Evolutionary conservation across 2,113 vertebrate genomes (phyloP), one percentile per base, ranked within the genome.

Genomic region (Addax nasomaculatus): DNA sequence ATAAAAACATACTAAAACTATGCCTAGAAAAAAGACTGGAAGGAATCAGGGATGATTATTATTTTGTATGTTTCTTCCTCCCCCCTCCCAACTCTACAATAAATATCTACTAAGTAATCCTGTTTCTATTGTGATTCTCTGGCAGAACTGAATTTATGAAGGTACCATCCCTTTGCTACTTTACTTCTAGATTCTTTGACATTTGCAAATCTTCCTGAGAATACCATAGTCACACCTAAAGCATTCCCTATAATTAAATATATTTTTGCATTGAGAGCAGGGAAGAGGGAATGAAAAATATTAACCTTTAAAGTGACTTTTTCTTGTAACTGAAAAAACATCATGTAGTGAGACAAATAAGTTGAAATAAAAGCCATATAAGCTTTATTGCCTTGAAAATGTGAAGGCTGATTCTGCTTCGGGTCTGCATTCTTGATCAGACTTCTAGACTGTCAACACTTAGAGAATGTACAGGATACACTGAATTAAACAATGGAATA

Each of bases 251-350:
- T 73, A 62, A 89, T 73, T 89, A 85, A 94, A 30, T 90, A 3
- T 85, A 89, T 78, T 85, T 94, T 85, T 58, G 49, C 47, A 70
- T 43, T 88, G 57, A 85, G 25, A 7, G 2, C 45, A 39, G 16
- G 5, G n/a, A 91, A 94, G 53, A 80, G 7, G 76, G 21, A 92
- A 73, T 55, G 62, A 36, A 87, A 94, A 84, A 21, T 79, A 73
- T 62, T 67, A 85, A 83, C 43, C 64, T 96, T n/a, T 25, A 96
- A 85, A 57, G 67, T 67, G 53, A 76, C 39, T 76, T 76, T 83
- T 89, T 70, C 89, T 96, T 93, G 5, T 85, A 89, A n/a, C 53
- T 76, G n/a, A 87, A 81, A 91, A 94, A 96, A 39, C 21, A 78
- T 55, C 27, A 36, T 73, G 60, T 23, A 85, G 36, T 73, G n/a